A percentile compares a stretch with the other conserved stretches of the same genome.
phyloP scores from a whole-genome alignment of 2,888 invertebrate genomes.

The Lasioglossum oenotherae region DNA sequence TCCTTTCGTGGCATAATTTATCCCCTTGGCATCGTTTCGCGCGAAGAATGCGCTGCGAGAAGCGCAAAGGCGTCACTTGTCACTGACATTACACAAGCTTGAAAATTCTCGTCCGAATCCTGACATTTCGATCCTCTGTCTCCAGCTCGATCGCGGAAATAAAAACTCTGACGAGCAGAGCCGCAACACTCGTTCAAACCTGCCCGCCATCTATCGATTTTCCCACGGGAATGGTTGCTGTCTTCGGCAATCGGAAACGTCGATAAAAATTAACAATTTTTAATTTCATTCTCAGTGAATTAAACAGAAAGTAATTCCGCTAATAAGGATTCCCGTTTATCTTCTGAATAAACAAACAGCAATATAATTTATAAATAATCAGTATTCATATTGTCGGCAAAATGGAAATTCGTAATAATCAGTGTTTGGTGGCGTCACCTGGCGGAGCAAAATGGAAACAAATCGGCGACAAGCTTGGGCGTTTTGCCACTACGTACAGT shows the following conservation, averaged over 20 bases:
- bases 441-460: not conserved
- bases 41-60: slow-evolving; percentile 54
- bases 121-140: slow-evolving; percentile 54
- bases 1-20: slow-evolving; percentile 84
- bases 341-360: not conserved
- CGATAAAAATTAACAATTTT: not conserved
- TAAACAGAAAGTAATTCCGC: no score
- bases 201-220: slow-evolving; percentile 54
- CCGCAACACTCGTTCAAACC: slow-evolving; percentile 34
- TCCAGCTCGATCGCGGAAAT: slow-evolving; percentile 37
- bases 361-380: no score
- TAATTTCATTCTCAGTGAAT: not conserved
- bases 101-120: slow-evolving; percentile 22
- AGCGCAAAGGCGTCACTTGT: slow-evolving; percentile 64
- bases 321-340: not conserved
- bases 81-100: slow-evolving; percentile 58
- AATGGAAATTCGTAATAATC: no score
- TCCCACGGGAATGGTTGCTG: no score
- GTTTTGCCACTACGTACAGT: not conserved
- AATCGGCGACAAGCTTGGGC: not conserved
- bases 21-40: slow-evolving; percentile 74
- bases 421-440: not conserved
- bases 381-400: no score
- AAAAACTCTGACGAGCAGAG: slow-evolving; percentile 42
- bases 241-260: not conserved